phyloP scores from a whole-genome alignment of 1,140 invertebrate species.

The Papilio polytes region DNA sequence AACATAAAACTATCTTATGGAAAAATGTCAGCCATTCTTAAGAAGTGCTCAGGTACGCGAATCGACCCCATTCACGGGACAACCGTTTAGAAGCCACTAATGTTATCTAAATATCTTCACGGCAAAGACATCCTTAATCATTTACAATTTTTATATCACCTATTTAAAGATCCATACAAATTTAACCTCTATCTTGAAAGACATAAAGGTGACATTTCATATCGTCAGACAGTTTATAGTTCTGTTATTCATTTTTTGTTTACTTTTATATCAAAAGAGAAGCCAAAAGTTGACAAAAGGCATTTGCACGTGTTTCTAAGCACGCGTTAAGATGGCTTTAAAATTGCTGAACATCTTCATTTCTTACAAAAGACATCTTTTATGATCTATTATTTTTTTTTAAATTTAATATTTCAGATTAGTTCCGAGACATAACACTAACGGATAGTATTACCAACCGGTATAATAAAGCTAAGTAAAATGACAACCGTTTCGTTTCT shows the following conservation, averaged over 20 bases:
- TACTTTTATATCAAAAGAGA: slow-evolving; percentile 66
- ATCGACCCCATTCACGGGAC: slow-evolving; percentile 63
- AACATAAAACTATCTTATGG: slow-evolving; percentile 73
- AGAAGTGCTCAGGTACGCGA: slow-evolving; percentile 48
- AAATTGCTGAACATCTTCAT: slow-evolving; percentile 30
- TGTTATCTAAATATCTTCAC: slow-evolving; percentile 79
- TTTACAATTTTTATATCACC: slow-evolving; percentile 42
- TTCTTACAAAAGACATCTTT: slow-evolving; percentile 29
- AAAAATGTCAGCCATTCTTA: slow-evolving; percentile 79
- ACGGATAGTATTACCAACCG: not conserved
- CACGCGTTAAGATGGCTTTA: slow-evolving; percentile 68
- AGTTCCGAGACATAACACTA: not conserved
- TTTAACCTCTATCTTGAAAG: slow-evolving; percentile 45
- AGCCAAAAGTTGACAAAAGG: slow-evolving; percentile 61
- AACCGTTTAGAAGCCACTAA: slow-evolving; percentile 81
- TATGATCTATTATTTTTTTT: not conserved
- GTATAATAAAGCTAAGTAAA: not conserved
- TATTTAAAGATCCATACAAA: slow-evolving; percentile 26
- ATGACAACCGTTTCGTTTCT: no score
- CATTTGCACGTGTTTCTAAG: slow-evolving; percentile 67
- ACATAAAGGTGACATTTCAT: not conserved
- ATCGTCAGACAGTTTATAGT: slow-evolving; percentile 47
- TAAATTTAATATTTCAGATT: not conserved
- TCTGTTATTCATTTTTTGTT: slow-evolving; percentile 61
- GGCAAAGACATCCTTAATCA: slow-evolving; percentile 72